Percentiles rank a stretch among this genome's conserved stretches.
These are phyloP conservation scores for Wiebesia pumilae DNA, from an alignment of 1,140 invertebrate genomes.

Conservation along the genomic window DNA sequence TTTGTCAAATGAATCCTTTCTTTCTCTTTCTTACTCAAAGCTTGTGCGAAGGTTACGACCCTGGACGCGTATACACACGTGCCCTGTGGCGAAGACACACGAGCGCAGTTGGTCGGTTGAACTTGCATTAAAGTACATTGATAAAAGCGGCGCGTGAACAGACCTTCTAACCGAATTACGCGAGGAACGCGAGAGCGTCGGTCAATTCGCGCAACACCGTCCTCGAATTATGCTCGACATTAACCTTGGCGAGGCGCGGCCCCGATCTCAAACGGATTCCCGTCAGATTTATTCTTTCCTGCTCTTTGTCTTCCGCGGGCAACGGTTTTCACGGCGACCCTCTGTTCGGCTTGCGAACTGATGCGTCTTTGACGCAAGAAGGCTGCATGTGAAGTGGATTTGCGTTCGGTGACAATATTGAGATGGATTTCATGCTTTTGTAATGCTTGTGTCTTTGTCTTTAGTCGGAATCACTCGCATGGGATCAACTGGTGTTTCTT, in stretches of 20 bases:
- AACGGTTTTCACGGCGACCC: neutral
- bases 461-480: neutral
- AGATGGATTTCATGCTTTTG: neutral
- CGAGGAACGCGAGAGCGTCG: neutral
- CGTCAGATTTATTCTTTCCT: slow-evolving; percentile 53
- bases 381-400: slow-evolving; percentile 29
- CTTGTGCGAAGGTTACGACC: slow-evolving; percentile 28
- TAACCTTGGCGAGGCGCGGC: slow-evolving; percentile 37
- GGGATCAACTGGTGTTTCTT: neutral
- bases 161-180: slow-evolving; percentile 34
- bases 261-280: slow-evolving; percentile 36
- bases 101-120: neutral
- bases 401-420: slow-evolving; percentile 27
- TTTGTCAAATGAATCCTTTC: neutral
- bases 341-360: neutral
- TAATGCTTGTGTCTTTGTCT: neutral
- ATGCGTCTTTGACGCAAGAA: slow-evolving; percentile 11
- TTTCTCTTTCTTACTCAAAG: neutral
- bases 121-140: slow-evolving; percentile 30
- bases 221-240: slow-evolving; percentile 48
- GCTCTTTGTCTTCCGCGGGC: slow-evolving; percentile 62
- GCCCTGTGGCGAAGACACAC: neutral
- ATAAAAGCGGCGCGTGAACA: neutral
- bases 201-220: slow-evolving; percentile 4
- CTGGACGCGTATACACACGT: slow-evolving; percentile 1